A percentile compares a stretch with the other conserved stretches of the same genome.
phyloP scores from a whole-genome alignment of 2,888 invertebrate genomes.

The Hydrotaea cyrtoneurina region DNA sequence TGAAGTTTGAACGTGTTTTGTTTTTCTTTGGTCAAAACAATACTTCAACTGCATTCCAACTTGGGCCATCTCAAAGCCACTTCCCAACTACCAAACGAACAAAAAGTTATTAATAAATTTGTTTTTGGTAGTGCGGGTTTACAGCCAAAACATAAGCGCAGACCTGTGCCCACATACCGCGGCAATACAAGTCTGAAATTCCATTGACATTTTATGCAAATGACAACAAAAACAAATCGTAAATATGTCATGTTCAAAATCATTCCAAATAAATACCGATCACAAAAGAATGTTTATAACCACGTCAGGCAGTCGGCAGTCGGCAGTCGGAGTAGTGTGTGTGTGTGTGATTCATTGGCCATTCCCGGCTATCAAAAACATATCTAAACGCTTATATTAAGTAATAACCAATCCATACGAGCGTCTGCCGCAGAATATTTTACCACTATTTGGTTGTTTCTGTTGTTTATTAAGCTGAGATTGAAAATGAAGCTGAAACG shows the following conservation, averaged over 20 bases:
- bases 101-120: background rate
- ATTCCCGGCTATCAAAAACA: background rate
- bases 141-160: background rate
- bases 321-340: background rate
- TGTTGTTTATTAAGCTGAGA: background rate
- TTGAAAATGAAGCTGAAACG: background rate
- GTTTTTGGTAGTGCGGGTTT: conserved; percentile 19
- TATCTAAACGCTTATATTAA: conserved; percentile 22
- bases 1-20: background rate
- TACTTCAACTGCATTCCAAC: background rate
- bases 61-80: background rate
- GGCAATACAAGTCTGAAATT: conserved; percentile 16
- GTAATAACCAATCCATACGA: conserved; percentile 20
- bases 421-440: conserved; percentile 4
- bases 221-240: conserved; percentile 37
- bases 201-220: conserved; percentile 33
- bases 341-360: conserved; percentile 24
- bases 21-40: background rate
- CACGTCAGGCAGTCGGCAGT: background rate
- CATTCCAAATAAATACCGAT: conserved; percentile 22
- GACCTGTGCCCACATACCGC: conserved; percentile 9
- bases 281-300: conserved; percentile 1
- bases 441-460: background rate
- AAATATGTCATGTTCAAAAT: conserved; percentile 22
- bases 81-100: too few species aligned